Evolutionary conservation across 2,888 invertebrate species (phyloP).

Genomic region (Orthosia incerta): DNA sequence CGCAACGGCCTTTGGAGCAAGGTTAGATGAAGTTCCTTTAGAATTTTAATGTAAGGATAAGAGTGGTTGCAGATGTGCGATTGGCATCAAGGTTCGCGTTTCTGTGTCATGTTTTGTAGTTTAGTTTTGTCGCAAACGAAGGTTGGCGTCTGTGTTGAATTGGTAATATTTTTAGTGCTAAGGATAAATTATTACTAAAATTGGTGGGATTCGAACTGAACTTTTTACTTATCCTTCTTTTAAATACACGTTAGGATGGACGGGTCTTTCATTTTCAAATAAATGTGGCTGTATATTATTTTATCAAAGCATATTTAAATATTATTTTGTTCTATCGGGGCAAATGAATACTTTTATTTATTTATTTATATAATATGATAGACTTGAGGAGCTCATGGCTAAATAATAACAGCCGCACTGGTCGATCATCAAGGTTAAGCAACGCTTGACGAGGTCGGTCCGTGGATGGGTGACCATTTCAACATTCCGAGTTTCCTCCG

Average conservation of each 20-base stretch:
- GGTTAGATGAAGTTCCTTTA: constrained; percentile 74
- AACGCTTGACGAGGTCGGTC: too few relatives aligned
- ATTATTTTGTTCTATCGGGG: too few relatives aligned
- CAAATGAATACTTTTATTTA: too few relatives aligned
- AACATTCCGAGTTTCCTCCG: too few relatives aligned
- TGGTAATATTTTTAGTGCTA: constrained; percentile 17
- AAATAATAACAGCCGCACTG: too few relatives aligned
- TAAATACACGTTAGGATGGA: too few relatives aligned
- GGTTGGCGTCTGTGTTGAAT: constrained; percentile 42
- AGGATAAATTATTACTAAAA: background rate
- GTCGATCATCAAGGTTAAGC: too few relatives aligned
- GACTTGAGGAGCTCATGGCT: too few relatives aligned
- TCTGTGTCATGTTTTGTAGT: constrained; percentile 22
- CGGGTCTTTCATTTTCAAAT: too few relatives aligned
- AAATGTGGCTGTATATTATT: background rate
- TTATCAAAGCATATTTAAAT: background rate
- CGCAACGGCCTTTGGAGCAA: constrained; percentile 86
- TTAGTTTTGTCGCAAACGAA: constrained; percentile 23
- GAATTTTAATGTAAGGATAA: constrained; percentile 70
- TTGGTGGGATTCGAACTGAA: too few relatives aligned
- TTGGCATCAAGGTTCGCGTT: constrained; percentile 31
- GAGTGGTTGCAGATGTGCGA: constrained; percentile 43
- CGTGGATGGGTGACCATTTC: too few relatives aligned
- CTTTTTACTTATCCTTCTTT: background rate
- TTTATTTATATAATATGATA: too few relatives aligned